phyloP scores from a whole-genome alignment of 2,888 invertebrate species.

The Venustoraphidia nigricollis region DNA sequence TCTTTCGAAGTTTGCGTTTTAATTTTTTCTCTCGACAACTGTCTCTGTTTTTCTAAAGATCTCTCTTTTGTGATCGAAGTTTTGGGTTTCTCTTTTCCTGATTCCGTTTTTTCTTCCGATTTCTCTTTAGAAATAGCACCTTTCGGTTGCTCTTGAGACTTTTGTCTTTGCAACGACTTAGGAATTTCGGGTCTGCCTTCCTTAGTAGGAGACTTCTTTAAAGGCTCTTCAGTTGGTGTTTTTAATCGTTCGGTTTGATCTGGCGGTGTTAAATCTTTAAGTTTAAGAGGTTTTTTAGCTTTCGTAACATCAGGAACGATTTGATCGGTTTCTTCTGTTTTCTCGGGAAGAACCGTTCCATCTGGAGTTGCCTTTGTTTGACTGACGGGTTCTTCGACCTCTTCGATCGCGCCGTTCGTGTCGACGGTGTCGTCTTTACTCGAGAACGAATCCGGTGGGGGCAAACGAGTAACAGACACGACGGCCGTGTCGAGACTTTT shows the following conservation, averaged over 20 bases:
- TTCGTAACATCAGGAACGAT: constrained; percentile 27
- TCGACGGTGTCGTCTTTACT: constrained; percentile 81
- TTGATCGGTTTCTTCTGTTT: constrained; percentile 26
- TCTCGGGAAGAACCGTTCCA: constrained; percentile 10
- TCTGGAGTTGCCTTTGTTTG: constrained; percentile 10
- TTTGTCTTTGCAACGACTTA: constrained; percentile 36
- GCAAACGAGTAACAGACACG: constrained; percentile 61
- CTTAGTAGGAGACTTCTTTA: constrained; percentile 24
- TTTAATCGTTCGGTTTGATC: constrained; percentile 23
- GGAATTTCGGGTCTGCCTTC: constrained; percentile 24
- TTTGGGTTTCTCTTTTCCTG: constrained; percentile 5
- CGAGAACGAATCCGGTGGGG: constrained; percentile 73
- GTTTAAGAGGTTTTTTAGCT: constrained; percentile 12
- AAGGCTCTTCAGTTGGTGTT: constrained; percentile 10
- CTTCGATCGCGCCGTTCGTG: constrained; percentile 45
- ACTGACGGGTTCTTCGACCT: constrained; percentile 12
- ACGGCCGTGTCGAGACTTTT: constrained; percentile 76
- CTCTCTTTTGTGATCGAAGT: constrained; percentile 26
- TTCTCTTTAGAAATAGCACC: constrained; percentile 6
- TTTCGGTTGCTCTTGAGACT: constrained; percentile 9
- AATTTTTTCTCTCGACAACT: constrained; percentile 31
- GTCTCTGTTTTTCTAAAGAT: constrained; percentile 32
- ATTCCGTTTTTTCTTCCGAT: constrained; percentile 4
- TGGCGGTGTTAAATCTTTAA: background rate
- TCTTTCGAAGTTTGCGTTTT: constrained; percentile 13